Percentiles rank a stretch among this genome's conserved stretches.
phyloP scores from a whole-genome alignment of 2,888 invertebrate genomes.

The Yponomeuta plumbellus region DNA sequence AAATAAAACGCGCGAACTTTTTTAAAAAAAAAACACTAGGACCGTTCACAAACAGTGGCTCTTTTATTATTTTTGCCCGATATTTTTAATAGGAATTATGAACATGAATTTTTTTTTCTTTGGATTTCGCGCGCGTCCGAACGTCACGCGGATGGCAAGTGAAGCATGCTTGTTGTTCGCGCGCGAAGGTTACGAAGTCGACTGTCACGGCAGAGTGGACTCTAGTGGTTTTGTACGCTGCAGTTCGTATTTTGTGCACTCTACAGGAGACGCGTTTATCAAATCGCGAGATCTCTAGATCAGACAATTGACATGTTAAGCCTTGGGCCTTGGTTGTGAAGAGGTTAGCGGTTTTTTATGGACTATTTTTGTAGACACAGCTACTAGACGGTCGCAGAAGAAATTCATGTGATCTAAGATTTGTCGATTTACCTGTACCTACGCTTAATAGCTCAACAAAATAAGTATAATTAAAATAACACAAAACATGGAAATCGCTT shows the following conservation, averaged over 20 bases:
- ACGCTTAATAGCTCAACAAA: no score
- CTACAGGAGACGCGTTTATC: background rate
- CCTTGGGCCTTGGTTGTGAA: background rate
- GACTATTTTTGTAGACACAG: background rate
- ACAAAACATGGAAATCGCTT: no score
- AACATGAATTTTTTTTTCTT: slow-evolving; percentile 27
- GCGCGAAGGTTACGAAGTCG: slow-evolving; percentile 50
- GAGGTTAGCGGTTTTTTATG: background rate
- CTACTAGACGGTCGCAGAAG: no score
- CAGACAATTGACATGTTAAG: background rate
- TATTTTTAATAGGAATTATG: slow-evolving; percentile 39
- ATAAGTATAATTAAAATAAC: no score
- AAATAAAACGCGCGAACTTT: slow-evolving; percentile 28
- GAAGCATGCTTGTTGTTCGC: slow-evolving; percentile 40
- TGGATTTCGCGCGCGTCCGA: slow-evolving; percentile 40
- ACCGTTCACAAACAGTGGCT: slow-evolving; percentile 17
- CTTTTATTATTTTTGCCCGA: slow-evolving; percentile 37
- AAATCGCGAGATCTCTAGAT: background rate
- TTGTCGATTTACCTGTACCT: no score
- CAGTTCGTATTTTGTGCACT: slow-evolving; percentile 27
- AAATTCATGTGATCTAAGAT: no score
- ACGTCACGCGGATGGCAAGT: slow-evolving; percentile 35
- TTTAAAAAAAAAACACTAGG: slow-evolving; percentile 4
- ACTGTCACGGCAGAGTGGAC: slow-evolving; percentile 56
- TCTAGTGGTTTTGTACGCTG: slow-evolving; percentile 59